Percentiles rank a stretch among this genome's conserved stretches.
These are phyloP conservation scores for Peromyscus melanophrys DNA, from an alignment of 2,797 vertebrate species.

Conservation along the genomic window DNA sequence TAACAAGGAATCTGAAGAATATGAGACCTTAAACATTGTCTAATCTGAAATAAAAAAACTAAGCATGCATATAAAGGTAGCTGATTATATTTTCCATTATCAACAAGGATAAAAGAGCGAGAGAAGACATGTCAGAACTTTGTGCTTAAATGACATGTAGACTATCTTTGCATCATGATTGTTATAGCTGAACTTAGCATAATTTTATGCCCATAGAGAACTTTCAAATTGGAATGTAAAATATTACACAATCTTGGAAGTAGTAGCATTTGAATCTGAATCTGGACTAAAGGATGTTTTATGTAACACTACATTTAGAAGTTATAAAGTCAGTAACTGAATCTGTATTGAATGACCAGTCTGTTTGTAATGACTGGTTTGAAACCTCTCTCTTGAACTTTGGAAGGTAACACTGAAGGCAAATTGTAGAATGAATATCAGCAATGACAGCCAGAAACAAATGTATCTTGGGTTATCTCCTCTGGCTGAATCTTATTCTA, in stretches of 20 bases:
- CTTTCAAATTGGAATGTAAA: background rate
- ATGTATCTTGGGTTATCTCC: background rate
- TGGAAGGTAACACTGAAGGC: background rate
- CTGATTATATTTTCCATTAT: no score
- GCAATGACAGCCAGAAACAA: no score
- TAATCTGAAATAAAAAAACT: no score
- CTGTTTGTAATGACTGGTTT: no score
- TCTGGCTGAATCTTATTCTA: background rate
- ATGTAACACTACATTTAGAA: background rate
- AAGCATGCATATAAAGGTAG: no score
- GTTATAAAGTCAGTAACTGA: background rate
- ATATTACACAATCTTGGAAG: background rate
- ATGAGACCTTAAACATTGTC: background rate
- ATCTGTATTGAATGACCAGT: background rate
- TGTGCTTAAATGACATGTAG: background rate
- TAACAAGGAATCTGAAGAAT: background rate
- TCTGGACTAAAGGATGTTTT: background rate
- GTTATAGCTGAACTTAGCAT: background rate
- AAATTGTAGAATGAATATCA: background rate
- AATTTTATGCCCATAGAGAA: background rate
- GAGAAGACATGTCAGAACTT: background rate
- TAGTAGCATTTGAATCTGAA: no score
- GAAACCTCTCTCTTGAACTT: background rate
- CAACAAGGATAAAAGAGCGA: no score
- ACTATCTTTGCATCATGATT: background rate